Evolutionary conservation across 1,140 invertebrate species (phyloP).

Genomic region (Aricia agestis): DNA sequence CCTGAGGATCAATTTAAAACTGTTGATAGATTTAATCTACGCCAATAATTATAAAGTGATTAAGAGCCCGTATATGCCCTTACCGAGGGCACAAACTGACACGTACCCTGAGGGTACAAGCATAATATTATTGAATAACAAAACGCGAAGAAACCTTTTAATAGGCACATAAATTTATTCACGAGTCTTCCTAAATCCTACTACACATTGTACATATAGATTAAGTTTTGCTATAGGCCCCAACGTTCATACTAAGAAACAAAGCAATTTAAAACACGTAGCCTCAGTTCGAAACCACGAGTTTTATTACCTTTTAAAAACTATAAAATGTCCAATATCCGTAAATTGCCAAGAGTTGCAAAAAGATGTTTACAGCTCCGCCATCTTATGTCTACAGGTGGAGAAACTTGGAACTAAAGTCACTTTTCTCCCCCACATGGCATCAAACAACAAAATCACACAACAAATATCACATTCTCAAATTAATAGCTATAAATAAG

Average conservation of each 20-base stretch:
- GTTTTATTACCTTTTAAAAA: constrained; percentile 15
- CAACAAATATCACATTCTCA: neutral
- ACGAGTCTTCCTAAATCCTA: neutral
- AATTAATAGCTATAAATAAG: neutral
- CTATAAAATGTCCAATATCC: constrained; percentile 13
- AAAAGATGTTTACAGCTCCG: neutral
- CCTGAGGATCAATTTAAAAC: neutral
- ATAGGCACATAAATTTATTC: constrained; percentile 4
- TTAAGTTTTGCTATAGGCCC: neutral
- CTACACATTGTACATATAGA: constrained; percentile 10
- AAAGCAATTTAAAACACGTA: constrained; percentile 10
- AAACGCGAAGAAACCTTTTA: neutral
- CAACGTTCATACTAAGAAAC: neutral
- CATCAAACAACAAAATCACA: neutral
- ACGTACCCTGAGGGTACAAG: neutral
- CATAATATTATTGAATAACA: neutral
- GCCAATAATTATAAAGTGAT: neutral
- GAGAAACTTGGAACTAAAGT: neutral
- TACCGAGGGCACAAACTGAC: neutral
- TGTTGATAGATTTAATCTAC: neutral
- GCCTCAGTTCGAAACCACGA: constrained; percentile 4
- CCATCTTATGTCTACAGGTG: neutral
- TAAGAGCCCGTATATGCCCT: neutral
- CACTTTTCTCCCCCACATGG: neutral
- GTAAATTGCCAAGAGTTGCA: constrained; percentile 12